Base-by-base conservation (phyloP, 1,140 invertebrate species). In the Halictus rubicundus region DNA sequence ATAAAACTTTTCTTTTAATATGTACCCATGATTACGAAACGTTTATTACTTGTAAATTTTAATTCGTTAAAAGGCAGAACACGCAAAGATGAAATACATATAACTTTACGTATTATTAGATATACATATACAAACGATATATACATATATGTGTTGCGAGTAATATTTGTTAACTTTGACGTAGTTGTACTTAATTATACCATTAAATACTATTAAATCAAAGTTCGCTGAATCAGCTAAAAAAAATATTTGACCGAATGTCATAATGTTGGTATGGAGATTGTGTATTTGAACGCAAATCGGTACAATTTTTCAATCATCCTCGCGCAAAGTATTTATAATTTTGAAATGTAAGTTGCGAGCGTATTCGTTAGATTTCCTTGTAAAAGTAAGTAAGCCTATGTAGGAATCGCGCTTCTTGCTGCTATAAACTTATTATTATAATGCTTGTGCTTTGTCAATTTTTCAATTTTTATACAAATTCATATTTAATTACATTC, bases 111-210 rank as follows among this genome's bases (percentile, higher is more conserved):
- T 42, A 59, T 39, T 59, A 25, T 37, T 65, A 49, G 5, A 16
- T 39, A 39, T 49, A 27, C 16, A 57, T 32, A 4, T 8, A 46
- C 27, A 4, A 32, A 32, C 32, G 1, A 32, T 32, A 32, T 5
- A 32, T 32, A 32, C 32, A 60, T 39, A 61, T 59, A 64, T 73
- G 64, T 46, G 37, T 59, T 59, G 46, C 23, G 72, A 65, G 27
- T 72, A 52, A 78, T 19, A 64, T 59, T 79, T 52, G 23, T 42
- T 72, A 64, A n/a, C 72, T 64, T 71, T 71, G 70, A 57, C n/a
- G 16, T 64, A 27, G 54, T 63, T 64, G 70, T 79, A 79, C 61
- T 79, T 79, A 79, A 79, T 73, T 79, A 79, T 66, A 23, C 9
- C 16, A 14, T 79, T 57, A 73, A 52, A 42, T 12, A 42, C 65